Evolutionary conservation across 2,113 vertebrate genomes (phyloP), one percentile per base, ranked within the genome.

Genomic region (Butorides virescens): DNA sequence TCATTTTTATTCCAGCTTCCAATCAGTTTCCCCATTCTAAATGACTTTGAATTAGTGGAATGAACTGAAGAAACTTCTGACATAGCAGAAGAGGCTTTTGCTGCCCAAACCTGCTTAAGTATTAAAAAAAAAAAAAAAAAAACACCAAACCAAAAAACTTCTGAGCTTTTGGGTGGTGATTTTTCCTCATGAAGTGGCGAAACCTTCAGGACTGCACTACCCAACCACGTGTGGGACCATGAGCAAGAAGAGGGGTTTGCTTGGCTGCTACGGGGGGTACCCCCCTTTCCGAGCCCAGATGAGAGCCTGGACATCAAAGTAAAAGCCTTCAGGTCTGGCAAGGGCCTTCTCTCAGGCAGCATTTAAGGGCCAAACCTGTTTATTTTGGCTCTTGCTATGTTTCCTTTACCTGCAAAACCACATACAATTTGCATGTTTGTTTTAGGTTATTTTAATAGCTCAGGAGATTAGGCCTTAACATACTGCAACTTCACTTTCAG

Each of bases 201-300:
- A 90, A 79, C 8, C 11, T 52, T 79, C 18, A 42, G 0, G 3
- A 47, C 8, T 21, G 37, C 25, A 17, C 32, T 52, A 49, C 5
- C 50, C 8, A 53, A 27, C 11, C 36, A 68, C 46, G 23, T 2
- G 0, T n/a, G 15, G 7, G 50, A 80, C 19, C 6, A 30, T 26
- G 8, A 58, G 26, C 18, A 52, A 90, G 37, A 14, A 50, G 5
- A 34, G 5, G 30, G 9, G 21, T n/a, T 80, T 1, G 2, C 37
- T 25, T 32, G 6, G 16, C 29, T 68, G 39, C 26, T 81, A 15
- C 0, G 0, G 25, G 25, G 7, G 5, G 3, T 19, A 52, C 15
- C 15, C 22, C 14, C 5, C 27, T 61, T 85, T 72, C 2, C 3
- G 46, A 81, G 37, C 2, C n/a, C 55, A 71, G 52, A 62, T 36